Conservation (phyloP, 2,113 vertebrate species). For the Heptranchias perlo region DNA sequence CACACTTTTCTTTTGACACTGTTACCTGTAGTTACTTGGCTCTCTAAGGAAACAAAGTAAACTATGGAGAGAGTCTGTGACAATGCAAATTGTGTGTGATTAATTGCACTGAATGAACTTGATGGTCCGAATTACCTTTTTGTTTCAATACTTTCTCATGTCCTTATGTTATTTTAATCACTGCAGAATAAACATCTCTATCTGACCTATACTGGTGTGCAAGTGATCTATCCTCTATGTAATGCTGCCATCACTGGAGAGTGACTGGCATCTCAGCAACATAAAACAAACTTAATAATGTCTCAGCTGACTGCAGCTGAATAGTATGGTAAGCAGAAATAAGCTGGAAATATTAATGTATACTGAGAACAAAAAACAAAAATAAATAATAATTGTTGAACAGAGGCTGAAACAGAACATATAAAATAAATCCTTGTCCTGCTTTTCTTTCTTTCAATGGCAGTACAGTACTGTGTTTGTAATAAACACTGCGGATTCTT, state of each 20-base stretch:
- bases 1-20: not conserved
- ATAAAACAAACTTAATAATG: slow-evolving; percentile 16
- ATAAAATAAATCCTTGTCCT: not conserved
- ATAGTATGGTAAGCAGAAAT: not conserved
- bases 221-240: slow-evolving; percentile 21
- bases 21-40: not conserved
- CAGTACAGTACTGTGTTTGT: not conserved
- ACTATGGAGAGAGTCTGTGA: not conserved
- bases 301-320: slow-evolving; percentile 7
- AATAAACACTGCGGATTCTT: not conserved
- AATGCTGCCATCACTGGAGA: slow-evolving; percentile 36
- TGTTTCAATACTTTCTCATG: not conserved
- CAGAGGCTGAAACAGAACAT: not conserved
- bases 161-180: slow-evolving; percentile 15
- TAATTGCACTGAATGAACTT: not conserved
- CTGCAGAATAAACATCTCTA: not conserved
- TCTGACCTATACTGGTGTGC: not conserved
- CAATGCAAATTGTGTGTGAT: slow-evolving; percentile 12
- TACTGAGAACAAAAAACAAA: not conserved
- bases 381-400: not conserved
- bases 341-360: not conserved
- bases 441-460: not conserved
- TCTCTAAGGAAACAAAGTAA: not conserved
- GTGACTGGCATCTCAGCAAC: slow-evolving; percentile 27
- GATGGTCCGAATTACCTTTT: slow-evolving; percentile 7